A percentile compares a stretch with the other conserved stretches of the same genome.
Evolutionary conservation across 2,888 invertebrate species (phyloP).

Genomic region (Chaetogeoica ovagalla): DNA sequence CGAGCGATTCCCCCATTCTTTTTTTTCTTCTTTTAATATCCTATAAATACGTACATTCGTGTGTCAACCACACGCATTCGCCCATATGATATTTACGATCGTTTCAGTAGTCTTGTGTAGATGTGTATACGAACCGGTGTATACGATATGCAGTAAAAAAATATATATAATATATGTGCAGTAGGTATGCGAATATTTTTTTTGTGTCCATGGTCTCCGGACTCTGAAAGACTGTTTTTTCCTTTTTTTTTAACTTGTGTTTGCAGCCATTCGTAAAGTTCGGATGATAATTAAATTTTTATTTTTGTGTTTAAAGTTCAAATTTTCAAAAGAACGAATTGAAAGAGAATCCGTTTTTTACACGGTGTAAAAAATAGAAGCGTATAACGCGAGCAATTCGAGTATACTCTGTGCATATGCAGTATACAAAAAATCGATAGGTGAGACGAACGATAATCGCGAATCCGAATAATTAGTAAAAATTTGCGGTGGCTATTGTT

Average conservation of each 20-base stretch:
- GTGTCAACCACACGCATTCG: conserved; percentile 29
- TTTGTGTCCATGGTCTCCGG: no score
- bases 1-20: background rate
- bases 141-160: background rate
- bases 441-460: no score
- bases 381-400: no score
- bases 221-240: background rate
- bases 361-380: no score
- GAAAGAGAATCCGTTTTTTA: no score
- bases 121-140: background rate
- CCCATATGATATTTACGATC: background rate
- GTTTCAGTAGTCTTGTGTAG: background rate
- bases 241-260: conserved; percentile 11
- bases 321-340: no score
- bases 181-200: background rate
- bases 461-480: no score
- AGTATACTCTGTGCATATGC: no score
- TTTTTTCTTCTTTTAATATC: background rate
- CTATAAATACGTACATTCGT: background rate
- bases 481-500: no score
- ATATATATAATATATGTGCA: background rate
- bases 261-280: background rate
- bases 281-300: no score
- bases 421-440: no score
- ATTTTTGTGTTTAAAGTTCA: no score